Base-by-base conservation (phyloP, 2,113 vertebrate species). In the Ciconia maguari region DNA sequence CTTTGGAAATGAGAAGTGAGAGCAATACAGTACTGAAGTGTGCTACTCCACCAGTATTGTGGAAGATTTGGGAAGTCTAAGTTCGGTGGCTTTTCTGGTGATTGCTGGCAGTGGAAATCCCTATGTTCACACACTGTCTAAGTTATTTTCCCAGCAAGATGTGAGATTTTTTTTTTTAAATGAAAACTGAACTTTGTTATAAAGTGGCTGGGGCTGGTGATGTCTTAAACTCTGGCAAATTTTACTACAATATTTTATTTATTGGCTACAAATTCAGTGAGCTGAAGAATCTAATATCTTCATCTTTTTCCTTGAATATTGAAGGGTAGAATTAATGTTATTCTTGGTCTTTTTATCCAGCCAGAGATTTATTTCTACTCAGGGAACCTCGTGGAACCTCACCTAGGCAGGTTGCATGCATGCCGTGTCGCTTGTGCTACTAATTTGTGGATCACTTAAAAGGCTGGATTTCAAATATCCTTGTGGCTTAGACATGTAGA, bases 121-220 rank as follows among this genome's bases (percentile, higher is more conserved):
- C 9, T 7, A 0, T 38, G 26, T 46, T 83, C 52, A 21, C 16
- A 14, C 4, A 6, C 0, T 1, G 10, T 29, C 51, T 64, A 36
- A 89, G 68, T 7, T 30, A 1, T 81, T 95, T 82, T 81, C 36
- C 32, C 21, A 71, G 57, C 29, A 68, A 60, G n/a, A 52, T 8
- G 27, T 4, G 36, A 57, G 22, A 8, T 51, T 42, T 30, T 17
- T 38, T 21, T 24, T 60, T 44, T 34, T 1, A 41, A 94, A 83
- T 49, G 21, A 80, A 71, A 90, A 52, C 26, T 36, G n/a, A 76
- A 54, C 3, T 32, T 74, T 68, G 29, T 68, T 61, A 48, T 48
- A 10, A 70, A 49, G 49, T 32, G 18, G 10, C 58, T 1, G 2
- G 7, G 5, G 21, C 41, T 85, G 41, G 7, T 84, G 26, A 7